Conservation (phyloP, 2,113 vertebrate species). For the Paracyprichromis sp. region DNA sequence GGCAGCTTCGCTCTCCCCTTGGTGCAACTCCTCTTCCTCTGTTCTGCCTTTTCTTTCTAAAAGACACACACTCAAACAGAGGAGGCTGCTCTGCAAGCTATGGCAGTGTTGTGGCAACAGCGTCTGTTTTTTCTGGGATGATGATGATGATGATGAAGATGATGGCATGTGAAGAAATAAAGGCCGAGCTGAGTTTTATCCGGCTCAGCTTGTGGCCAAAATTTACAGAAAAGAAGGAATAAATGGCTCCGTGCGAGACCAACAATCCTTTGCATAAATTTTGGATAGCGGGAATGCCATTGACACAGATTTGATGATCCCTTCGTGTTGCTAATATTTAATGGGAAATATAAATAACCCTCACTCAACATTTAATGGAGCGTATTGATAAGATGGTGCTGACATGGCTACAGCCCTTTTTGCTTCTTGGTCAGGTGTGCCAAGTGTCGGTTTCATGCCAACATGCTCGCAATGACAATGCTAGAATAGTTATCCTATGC, state of each 20-base stretch:
- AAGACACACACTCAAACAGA: neutral
- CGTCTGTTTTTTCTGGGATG: conserved; percentile 24
- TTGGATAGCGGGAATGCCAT: neutral
- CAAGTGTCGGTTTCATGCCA: neutral
- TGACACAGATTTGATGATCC: conserved; percentile 12
- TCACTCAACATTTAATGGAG: neutral
- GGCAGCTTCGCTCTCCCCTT: neutral
- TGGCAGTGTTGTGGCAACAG: conserved; percentile 35
- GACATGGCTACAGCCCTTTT: neutral
- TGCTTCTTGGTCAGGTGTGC: neutral
- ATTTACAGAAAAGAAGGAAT: neutral
- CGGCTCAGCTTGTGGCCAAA: neutral
- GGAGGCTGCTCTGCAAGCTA: neutral
- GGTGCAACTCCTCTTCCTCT: neutral
- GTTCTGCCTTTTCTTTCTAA: neutral
- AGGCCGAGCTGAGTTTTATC: neutral
- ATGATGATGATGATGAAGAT: neutral
- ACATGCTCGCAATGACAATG: neutral
- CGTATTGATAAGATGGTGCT: neutral
- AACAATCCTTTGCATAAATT: neutral
- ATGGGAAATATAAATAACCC: conserved; percentile 30
- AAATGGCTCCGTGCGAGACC: neutral
- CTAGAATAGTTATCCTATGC: neutral
- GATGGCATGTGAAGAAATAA: conserved; percentile 9
- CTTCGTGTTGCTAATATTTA: conserved; percentile 24